These are phyloP conservation scores for Anneissia japonica DNA, from an alignment of 35 echinoderm and acorn worm species.

Conservation along the genomic window DNA sequence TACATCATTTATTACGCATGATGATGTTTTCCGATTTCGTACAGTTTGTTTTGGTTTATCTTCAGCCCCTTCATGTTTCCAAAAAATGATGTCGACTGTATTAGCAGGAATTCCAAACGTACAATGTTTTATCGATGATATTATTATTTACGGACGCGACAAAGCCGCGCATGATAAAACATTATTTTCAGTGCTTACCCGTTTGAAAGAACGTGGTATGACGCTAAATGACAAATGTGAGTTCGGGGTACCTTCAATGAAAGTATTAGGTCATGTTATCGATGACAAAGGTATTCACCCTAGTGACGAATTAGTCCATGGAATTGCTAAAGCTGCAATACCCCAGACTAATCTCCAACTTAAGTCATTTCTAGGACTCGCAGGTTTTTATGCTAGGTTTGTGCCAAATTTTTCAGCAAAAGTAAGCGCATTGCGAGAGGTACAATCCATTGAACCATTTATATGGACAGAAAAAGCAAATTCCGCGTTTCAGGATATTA, in stretches of 20 bases:
- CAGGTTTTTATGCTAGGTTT: slow-evolving; percentile 40
- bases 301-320: neutral
- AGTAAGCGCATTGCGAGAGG: slow-evolving; percentile 17
- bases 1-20: slow-evolving; percentile 31
- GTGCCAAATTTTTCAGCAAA: slow-evolving; percentile 26
- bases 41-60: slow-evolving; percentile 4
- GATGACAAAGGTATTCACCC: neutral
- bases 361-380: slow-evolving; percentile 21
- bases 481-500: slow-evolving; percentile 5
- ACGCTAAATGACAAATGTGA: slow-evolving; percentile 47
- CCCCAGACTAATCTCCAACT: slow-evolving; percentile 29
- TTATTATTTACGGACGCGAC: neutral
- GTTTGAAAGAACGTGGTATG: slow-evolving; percentile 1
- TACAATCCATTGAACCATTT: slow-evolving; percentile 1
- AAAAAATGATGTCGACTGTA: slow-evolving; percentile 5
- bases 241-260: slow-evolving; percentile 26
- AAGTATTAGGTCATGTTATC: slow-evolving; percentile 37
- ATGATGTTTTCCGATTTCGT: slow-evolving; percentile 4
- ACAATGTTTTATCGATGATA: slow-evolving; percentile 9
- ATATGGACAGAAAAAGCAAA: slow-evolving; percentile 1
- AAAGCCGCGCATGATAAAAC: neutral
- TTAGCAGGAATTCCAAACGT: neutral
- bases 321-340: neutral
- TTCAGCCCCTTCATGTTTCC: slow-evolving; percentile 14
- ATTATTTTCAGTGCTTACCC: neutral